Conservation (phyloP, 1,140 invertebrate species). For the Drepana arcuata region DNA sequence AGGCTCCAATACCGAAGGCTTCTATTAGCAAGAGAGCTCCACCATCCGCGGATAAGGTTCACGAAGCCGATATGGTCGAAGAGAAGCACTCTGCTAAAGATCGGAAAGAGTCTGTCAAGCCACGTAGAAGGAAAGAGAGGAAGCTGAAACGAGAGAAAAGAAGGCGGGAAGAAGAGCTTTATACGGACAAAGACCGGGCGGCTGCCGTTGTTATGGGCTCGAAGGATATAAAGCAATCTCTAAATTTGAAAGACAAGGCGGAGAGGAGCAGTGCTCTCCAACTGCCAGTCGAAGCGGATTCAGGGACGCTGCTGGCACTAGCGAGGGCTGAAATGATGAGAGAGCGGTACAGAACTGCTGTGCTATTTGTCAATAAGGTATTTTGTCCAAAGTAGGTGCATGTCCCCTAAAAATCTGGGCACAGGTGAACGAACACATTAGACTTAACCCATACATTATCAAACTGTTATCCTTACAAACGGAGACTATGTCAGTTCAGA, state of each 20-base stretch:
- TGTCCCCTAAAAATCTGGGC: no score
- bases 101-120: conserved; percentile 50
- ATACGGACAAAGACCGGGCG: conserved; percentile 91
- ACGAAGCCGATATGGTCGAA: conserved; percentile 26
- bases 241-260: conserved; percentile 84
- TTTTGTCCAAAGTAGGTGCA: not conserved
- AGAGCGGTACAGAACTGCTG: conserved; percentile 79
- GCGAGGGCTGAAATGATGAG: conserved; percentile 82
- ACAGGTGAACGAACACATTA: no score
- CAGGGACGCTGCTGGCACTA: conserved; percentile 80
- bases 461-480: no score
- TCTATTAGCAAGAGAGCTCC: conserved; percentile 59
- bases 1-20: conserved; percentile 54
- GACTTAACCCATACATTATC: no score
- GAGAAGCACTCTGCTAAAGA: conserved; percentile 35
- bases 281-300: conserved; percentile 85
- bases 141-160: conserved; percentile 72
- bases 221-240: conserved; percentile 87
- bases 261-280: conserved; percentile 81
- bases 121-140: conserved; percentile 40
- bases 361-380: conserved; percentile 85
- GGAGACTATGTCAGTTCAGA: no score
- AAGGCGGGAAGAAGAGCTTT: conserved; percentile 83
- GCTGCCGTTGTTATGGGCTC: conserved; percentile 89
- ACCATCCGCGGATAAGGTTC: conserved; percentile 34